A percentile compares a stretch with the other conserved stretches of the same genome.
phyloP scores from a whole-genome alignment of 2,113 vertebrate genomes.

The Mustela nigripes region DNA sequence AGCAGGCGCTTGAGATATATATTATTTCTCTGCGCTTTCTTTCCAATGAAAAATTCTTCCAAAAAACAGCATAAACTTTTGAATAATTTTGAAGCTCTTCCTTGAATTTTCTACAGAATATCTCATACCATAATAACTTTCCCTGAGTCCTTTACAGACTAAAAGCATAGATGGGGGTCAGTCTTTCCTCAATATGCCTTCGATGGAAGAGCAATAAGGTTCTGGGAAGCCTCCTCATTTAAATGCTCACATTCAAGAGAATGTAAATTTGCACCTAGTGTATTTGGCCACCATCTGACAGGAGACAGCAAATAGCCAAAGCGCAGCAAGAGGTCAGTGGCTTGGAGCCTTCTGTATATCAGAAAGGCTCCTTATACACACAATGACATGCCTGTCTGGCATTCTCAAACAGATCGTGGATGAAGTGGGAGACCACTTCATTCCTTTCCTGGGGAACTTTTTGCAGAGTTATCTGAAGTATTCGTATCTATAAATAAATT shows the following conservation, averaged over 20 bases:
- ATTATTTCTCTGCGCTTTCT: neutral
- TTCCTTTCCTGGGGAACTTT: neutral
- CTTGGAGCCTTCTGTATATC: neutral
- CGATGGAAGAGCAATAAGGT: conserved; percentile 1
- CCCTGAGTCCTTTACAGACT: neutral
- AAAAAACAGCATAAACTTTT: neutral
- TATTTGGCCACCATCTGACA: neutral
- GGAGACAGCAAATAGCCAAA: neutral
- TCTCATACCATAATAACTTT: neutral
- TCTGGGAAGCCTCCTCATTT: conserved; percentile 24
- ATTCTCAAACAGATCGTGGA: neutral
- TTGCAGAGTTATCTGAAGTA: neutral
- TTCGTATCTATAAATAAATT: neutral
- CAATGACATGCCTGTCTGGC: neutral
- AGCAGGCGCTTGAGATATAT: neutral
- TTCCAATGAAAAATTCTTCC: conserved; percentile 4
- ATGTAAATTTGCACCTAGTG: neutral
- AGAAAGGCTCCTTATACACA: neutral
- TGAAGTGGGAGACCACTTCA: neutral
- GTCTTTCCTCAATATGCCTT: conserved; percentile 10
- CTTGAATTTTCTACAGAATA: neutral
- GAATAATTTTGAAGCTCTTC: conserved; percentile 13
- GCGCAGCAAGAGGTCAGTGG: neutral
- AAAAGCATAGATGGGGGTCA: neutral
- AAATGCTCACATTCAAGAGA: neutral